phyloP scores from a whole-genome alignment of 2,888 invertebrate species.

The Anticlea derivata region DNA sequence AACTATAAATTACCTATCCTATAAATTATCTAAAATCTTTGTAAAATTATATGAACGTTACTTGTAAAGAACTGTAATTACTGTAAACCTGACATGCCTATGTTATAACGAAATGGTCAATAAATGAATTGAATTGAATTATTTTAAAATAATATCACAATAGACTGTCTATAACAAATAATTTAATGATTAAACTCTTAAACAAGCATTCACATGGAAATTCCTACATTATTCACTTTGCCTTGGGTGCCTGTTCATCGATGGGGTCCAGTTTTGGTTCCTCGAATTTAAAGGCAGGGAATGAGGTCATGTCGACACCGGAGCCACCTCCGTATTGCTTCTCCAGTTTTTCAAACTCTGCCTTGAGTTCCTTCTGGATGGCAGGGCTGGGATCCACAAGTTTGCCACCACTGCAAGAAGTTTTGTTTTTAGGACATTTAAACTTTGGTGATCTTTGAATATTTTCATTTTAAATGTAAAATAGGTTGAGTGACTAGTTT shows the following conservation, averaged over 20 bases:
- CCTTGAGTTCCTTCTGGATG: conserved; percentile 88
- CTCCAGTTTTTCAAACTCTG: conserved; percentile 92
- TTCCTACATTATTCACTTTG: conserved; percentile 56
- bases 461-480: no score
- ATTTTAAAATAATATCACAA: conserved; percentile 7
- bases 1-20: no score
- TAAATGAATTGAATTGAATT: neutral
- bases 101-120: no score
- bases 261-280: conserved; percentile 89
- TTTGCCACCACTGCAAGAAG: conserved; percentile 88
- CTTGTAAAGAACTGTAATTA: no score
- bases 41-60: no score
- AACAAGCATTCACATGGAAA: conserved; percentile 33
- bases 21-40: no score
- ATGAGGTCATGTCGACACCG: conserved; percentile 94
- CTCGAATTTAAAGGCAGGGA: conserved; percentile 93
- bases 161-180: conserved; percentile 34
- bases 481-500: no score
- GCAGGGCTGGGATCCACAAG: conserved; percentile 92
- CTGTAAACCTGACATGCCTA: no score
- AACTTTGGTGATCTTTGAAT: neutral
- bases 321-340: conserved; percentile 90
- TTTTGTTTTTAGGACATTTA: neutral
- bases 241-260: conserved; percentile 61
- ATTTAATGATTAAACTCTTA: conserved; percentile 33